phyloP scores from a whole-genome alignment of 2,797 vertebrate genomes.

The Aeoliscus strigatus region DNA sequence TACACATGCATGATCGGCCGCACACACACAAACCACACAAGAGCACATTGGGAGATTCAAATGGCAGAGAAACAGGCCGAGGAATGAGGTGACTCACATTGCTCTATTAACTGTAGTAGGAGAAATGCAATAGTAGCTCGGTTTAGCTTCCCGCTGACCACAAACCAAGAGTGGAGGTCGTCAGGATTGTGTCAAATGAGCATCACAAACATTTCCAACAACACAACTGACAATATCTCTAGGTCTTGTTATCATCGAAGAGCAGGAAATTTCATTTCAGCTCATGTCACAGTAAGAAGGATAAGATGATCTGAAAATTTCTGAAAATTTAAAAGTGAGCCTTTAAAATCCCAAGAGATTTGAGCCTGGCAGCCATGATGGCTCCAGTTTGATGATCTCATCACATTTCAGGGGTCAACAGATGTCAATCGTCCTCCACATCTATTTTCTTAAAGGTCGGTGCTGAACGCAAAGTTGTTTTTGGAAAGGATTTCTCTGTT shows the following conservation, averaged over 20 bases:
- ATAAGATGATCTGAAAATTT: too few species aligned
- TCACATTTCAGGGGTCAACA: too few species aligned
- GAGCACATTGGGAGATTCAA: constrained; percentile 71
- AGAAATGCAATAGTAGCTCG: constrained; percentile 25
- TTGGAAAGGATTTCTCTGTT: too few species aligned
- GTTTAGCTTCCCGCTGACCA: constrained; percentile 27
- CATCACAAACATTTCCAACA: constrained; percentile 16
- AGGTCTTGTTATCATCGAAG: too few species aligned
- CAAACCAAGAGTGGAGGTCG: constrained; percentile 21
- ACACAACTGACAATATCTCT: constrained; percentile 5
- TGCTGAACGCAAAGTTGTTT: too few species aligned
- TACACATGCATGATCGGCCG: constrained; percentile 22
- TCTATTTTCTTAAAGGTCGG: too few species aligned
- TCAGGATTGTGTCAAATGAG: constrained; percentile 6
- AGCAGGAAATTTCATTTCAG: too few species aligned
- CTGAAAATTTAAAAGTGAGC: too few species aligned
- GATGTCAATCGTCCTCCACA: too few species aligned
- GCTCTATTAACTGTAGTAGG: constrained; percentile 70
- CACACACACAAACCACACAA: constrained; percentile 31
- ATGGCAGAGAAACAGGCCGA: constrained; percentile 60
- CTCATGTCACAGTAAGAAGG: too few species aligned
- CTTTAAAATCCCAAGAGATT: too few species aligned
- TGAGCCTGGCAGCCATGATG: not conserved
- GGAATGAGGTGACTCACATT: constrained; percentile 65
- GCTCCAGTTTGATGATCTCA: not conserved